Evolutionary conservation across 2,797 vertebrate species (phyloP), one percentile per base, ranked within the genome.

Genomic region (Onychomys leucogaster): DNA sequence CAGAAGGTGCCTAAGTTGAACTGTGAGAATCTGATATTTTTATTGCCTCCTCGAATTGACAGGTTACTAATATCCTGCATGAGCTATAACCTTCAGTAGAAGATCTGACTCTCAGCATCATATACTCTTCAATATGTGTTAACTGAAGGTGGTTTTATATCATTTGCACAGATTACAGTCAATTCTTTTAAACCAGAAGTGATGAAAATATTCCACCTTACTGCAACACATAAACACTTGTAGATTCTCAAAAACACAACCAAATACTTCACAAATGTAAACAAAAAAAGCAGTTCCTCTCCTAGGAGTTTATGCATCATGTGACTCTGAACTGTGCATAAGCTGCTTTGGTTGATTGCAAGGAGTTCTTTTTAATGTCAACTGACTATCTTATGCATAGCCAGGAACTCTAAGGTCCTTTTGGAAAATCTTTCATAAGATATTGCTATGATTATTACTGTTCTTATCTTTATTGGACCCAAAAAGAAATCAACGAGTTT

Each of bases 241-340:
- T 95, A 90, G 65, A 97, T 78, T 32, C 96, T 75, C 90, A 78
- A 94, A 97, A 96, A 93, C 96, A 69, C 21, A 17, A 90, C 46
- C 46, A 95, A 43, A 86, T 85, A 19, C 37, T 96, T 96, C 13
- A 11, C 59, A 77, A 98, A 97, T 94, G 96, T 73, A 97, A 96
- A 75, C 16, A 96, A 97, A 95, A 71, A 71, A 97, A n/a, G n/a
- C n/a, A n/a, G n/a, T n/a, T n/a, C 94, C 27, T 73, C 89, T 92
- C 55, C 80, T 91, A 41, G 34, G 93, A 67, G 77, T 81, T 3
- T 14, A 41, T 37, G 49, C 4, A 76, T 27, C 46, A 93, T 41
- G 95, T 49, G 29, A 11, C 46, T 93, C 32, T 86, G 21, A 61
- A 95, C 34, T 87, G 90, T 80, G 37, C 75, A 61, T 87, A 94